phyloP scores from a whole-genome alignment of 2,113 vertebrate genomes.

The Urocitellus parryii region DNA sequence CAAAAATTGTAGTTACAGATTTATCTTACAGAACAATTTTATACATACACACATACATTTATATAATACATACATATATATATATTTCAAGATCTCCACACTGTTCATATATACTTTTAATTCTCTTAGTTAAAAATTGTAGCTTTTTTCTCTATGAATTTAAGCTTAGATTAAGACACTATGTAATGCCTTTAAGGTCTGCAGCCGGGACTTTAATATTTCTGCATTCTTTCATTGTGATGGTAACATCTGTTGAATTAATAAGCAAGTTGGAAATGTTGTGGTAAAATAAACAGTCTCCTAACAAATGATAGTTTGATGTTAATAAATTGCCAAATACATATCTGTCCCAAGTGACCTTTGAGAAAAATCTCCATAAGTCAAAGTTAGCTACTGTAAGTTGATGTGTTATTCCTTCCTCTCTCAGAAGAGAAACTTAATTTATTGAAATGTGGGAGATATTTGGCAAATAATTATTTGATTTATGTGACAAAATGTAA shows the following conservation, averaged over 20 bases:
- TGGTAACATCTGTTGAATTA: not conserved
- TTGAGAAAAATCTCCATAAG: not conserved
- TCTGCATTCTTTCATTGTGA: not conserved
- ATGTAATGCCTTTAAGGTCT: not conserved
- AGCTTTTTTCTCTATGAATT: not conserved
- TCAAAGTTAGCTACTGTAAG: not conserved
- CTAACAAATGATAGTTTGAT: not conserved
- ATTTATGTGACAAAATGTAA: not conserved
- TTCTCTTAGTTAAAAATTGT: not conserved
- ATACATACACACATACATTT: no score
- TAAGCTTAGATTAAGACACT: not conserved
- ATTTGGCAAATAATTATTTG: not conserved
- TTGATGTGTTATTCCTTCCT: not conserved
- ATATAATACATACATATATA: not conserved
- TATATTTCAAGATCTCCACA: not conserved
- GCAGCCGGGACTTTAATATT: not conserved
- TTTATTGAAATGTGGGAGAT: not conserved
- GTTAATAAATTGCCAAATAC: not conserved
- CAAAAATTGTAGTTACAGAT: not conserved
- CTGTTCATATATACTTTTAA: not conserved
- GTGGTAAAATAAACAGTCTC: not conserved
- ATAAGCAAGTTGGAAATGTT: not conserved
- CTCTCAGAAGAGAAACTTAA: not conserved
- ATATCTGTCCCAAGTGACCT: not conserved
- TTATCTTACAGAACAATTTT: not conserved